phyloP scores from a whole-genome alignment of 2,797 vertebrate species.

The Acomys russatus region DNA sequence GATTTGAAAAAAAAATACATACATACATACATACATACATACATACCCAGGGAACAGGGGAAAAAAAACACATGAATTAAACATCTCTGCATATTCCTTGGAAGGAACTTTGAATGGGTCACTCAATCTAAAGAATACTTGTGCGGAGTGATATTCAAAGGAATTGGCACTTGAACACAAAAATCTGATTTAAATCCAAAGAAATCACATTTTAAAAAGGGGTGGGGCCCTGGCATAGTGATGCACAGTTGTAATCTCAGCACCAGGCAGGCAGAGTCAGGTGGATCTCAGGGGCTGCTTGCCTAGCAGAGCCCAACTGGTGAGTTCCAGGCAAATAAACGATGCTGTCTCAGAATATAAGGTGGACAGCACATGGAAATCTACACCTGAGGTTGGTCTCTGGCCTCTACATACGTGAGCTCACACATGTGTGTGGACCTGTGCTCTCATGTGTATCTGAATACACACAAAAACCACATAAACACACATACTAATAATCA shows the following conservation, averaged over 20 bases:
- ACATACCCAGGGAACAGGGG: background rate
- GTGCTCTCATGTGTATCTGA: background rate
- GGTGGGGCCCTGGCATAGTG: background rate
- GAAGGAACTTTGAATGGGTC: background rate
- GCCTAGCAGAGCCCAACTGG: background rate
- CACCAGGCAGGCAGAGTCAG: background rate
- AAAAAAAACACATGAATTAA: background rate
- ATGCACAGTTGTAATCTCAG: too few species aligned
- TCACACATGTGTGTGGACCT: background rate
- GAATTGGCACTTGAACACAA: background rate
- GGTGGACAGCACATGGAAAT: background rate
- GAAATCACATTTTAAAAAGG: too few species aligned
- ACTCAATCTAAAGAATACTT: background rate
- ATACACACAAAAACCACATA: background rate
- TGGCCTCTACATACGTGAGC: background rate
- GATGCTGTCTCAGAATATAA: background rate
- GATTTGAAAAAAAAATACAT: slow-evolving; percentile 38
- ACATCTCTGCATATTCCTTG: background rate
- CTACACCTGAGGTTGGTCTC: background rate
- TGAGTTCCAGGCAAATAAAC: background rate
- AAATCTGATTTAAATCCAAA: background rate
- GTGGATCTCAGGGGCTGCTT: too few species aligned
- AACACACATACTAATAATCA: background rate
- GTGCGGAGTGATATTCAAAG: background rate
- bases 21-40: too few species aligned